phyloP scores from a whole-genome alignment of 30 jellyfish, hydroid and myxozoan species.

The Cassiopea xamachana region DNA sequence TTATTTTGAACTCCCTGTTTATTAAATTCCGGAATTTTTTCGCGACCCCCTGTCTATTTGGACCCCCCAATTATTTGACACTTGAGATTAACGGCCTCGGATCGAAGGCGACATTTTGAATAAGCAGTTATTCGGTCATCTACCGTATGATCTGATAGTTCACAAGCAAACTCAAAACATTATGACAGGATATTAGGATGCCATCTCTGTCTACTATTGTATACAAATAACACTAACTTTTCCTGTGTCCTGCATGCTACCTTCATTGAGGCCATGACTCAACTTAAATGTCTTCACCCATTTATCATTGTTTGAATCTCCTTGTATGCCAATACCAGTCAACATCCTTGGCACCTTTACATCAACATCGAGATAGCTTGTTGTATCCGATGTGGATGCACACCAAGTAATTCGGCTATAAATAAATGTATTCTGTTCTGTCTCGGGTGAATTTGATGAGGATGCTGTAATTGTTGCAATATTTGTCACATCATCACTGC shows the following conservation, averaged over 20 bases:
- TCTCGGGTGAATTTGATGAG: neutral
- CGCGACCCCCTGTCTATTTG: too few species aligned
- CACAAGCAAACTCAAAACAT: too few species aligned
- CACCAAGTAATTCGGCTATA: conserved; percentile 55
- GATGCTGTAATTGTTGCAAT: conserved; percentile 20
- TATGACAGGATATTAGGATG: too few species aligned
- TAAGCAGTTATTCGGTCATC: too few species aligned
- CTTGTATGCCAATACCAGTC: conserved; percentile 62
- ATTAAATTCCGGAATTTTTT: too few species aligned
- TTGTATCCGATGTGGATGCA: conserved; percentile 39
- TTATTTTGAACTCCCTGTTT: too few species aligned
- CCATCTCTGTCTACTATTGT: too few species aligned
- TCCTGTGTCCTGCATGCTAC: neutral
- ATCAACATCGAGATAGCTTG: conserved; percentile 25
- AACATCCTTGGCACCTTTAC: conserved; percentile 25
- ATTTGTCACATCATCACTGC: conserved; percentile 48
- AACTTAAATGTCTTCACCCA: conserved; percentile 40
- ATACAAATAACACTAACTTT: conserved; percentile 36
- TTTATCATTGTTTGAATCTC: conserved; percentile 56
- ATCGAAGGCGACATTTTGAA: too few species aligned
- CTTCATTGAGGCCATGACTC: conserved; percentile 18
- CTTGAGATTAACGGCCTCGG: too few species aligned
- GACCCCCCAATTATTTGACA: too few species aligned
- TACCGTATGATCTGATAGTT: too few species aligned
- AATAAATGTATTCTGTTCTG: conserved; percentile 6